Conservation (phyloP, 2,888 invertebrate genomes). For the Apamea sordens region DNA sequence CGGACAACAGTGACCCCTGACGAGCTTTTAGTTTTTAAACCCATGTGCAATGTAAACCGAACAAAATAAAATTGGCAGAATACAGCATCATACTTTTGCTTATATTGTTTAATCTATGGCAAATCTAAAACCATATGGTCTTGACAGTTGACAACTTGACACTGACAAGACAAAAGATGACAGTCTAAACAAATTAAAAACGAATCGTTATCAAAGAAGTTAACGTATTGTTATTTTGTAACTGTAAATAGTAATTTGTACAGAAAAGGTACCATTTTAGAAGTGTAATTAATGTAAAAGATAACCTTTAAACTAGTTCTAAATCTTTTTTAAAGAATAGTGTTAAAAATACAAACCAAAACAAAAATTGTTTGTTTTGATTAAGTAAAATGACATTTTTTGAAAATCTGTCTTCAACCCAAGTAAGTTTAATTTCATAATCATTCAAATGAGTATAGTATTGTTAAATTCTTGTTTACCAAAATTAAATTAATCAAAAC, state of each 20-base stretch:
- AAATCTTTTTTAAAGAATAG: not conserved
- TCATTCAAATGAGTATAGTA: not conserved
- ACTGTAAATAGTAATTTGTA: not conserved
- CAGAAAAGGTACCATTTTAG: not conserved
- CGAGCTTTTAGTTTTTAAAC: not conserved
- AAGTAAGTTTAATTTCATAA: constrained; percentile 71
- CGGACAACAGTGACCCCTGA: not conserved
- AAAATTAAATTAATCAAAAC: not conserved
- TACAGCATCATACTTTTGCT: not conserved
- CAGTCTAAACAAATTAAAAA: not conserved
- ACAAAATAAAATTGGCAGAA: not conserved
- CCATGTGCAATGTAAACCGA: not conserved
- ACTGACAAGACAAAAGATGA: not conserved
- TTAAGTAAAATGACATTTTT: constrained; percentile 72
- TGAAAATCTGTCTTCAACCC: constrained; percentile 75
- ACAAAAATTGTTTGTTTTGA: constrained; percentile 21
- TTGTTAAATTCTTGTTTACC: not conserved
- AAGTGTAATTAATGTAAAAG: not conserved
- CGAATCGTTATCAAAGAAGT: constrained; percentile 6
- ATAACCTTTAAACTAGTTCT: too few species aligned
- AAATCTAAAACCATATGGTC: too few species aligned
- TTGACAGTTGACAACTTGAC: constrained; percentile 7
- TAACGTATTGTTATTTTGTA: not conserved
- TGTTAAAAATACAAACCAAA: not conserved
- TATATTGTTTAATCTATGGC: not conserved